Base-by-base conservation (phyloP, 2,797 vertebrate genomes). In the Emydoidea blandingii region DNA sequence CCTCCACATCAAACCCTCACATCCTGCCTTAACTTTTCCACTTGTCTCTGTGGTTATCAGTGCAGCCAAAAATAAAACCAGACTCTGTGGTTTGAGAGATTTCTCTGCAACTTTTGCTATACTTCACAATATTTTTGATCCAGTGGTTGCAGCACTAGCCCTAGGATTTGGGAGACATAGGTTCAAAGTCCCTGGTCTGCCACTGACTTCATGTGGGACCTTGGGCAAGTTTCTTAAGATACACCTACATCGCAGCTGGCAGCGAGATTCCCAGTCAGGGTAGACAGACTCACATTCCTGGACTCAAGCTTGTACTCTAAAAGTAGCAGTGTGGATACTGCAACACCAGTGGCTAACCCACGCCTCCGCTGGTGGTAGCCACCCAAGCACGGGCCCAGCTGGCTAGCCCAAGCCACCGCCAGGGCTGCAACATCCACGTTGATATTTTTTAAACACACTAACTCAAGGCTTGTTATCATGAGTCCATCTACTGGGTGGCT, bases 21-120 rank as follows among this genome's bases (percentile, higher is more conserved):
- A 52, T 0, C 3, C 1, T 81, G 4, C 21, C 86, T 76, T 56
- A 85, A 52, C 79, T 62, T 94, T 88, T 21, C 34, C 65, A 68
- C n/a, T 37, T 68, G n/a, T 37, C 34, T 37, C n/a, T 68, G 65
- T 49, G 88, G 6, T 5, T 0, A 0, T 52, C 5, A 68, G n/a
- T 37, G 65, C 62, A 65, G 16, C 8, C 2, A 18, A 65, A n/a
- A 65, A n/a, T 65, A 65, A 23, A 65, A 65, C n/a, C 62, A 65
- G 62, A 65, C n/a, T 37, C 65, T 15, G 0, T 34, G 31, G 15
- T 29, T 62, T 62, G 6, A 62, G 59, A n/a, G 12, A 34, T 34
- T 16, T 8, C 59, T 18, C 31, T 37, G n/a, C 34, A 15, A 31
- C 29, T 34, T 62, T 62, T 31, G 29, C 59, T 34, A 65, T 4